Evolutionary conservation across 2,113 vertebrate species (phyloP).

Genomic region (Elephantulus edwardii): DNA sequence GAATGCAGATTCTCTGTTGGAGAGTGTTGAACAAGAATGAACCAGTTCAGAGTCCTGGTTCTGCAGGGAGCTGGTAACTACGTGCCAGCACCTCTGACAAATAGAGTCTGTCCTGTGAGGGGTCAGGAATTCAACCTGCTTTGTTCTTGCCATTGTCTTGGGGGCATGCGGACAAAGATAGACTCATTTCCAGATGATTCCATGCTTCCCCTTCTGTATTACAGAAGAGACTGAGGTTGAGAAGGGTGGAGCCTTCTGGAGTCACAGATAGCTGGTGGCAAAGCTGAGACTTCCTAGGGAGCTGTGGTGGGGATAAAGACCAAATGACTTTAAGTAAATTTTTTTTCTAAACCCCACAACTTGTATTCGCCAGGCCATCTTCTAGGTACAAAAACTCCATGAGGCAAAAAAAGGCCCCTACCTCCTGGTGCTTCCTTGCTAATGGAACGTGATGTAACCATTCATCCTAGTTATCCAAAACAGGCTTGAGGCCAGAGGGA

Average conservation of each 20-base stretch:
- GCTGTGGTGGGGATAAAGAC: background rate
- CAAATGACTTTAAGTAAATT: background rate
- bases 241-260: background rate
- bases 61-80: background rate
- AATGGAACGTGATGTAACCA: background rate
- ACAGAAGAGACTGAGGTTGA: background rate
- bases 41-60: background rate
- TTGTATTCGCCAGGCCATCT: background rate
- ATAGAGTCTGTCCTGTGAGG: background rate
- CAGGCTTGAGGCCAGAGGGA: background rate
- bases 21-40: no score
- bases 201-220: background rate
- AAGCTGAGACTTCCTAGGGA: background rate
- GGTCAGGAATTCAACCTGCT: background rate
- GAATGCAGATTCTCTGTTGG: no score
- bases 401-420: background rate
- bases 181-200: no score
- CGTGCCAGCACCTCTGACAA: background rate
- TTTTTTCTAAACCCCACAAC: background rate
- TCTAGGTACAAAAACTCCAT: background rate
- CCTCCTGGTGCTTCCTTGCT: background rate
- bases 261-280: background rate
- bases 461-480: background rate
- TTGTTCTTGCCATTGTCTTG: fast-evolving
- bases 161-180: background rate